Percentiles rank a stretch among this genome's conserved stretches.
Evolutionary conservation across 2,888 invertebrate species (phyloP).

Genomic region (Pollenia labialis): DNA sequence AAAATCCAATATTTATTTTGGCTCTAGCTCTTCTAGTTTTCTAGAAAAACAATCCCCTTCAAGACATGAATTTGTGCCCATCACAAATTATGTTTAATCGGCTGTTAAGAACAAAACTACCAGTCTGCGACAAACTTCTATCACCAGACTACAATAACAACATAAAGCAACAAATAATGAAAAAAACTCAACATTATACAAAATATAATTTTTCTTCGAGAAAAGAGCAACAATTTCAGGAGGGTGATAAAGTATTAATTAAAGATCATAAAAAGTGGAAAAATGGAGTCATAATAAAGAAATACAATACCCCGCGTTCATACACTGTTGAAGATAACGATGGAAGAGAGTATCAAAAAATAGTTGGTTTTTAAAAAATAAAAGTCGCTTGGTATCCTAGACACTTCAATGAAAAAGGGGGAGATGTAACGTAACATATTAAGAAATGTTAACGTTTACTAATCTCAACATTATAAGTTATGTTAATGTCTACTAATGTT

Average conservation of each 20-base stretch:
- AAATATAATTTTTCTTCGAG: neutral
- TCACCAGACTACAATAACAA: too few species aligned
- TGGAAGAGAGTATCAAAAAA: slow-evolving; percentile 9
- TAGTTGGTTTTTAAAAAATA: slow-evolving; percentile 39
- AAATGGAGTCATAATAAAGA: neutral
- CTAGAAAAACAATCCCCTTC: too few species aligned
- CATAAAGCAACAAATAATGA: too few species aligned
- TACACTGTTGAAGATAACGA: neutral
- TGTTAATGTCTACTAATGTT: too few species aligned
- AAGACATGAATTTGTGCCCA: too few species aligned
- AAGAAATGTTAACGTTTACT: neutral
- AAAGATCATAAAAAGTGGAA: slow-evolving; percentile 13
- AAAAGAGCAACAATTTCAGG: slow-evolving; percentile 1
- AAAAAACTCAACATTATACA: too few species aligned
- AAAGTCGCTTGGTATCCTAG: neutral
- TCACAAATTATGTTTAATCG: too few species aligned
- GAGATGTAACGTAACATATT: slow-evolving; percentile 13
- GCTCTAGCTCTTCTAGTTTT: too few species aligned
- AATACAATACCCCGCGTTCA: slow-evolving; percentile 13
- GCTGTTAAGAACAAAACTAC: too few species aligned
- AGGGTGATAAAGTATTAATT: slow-evolving; percentile 7
- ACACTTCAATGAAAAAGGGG: slow-evolving; percentile 8
- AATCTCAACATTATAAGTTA: too few species aligned
- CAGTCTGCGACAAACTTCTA: too few species aligned
- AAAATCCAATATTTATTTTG: too few species aligned